Base-by-base conservation (phyloP, 2,888 invertebrate genomes). In the Hololepta plana region DNA sequence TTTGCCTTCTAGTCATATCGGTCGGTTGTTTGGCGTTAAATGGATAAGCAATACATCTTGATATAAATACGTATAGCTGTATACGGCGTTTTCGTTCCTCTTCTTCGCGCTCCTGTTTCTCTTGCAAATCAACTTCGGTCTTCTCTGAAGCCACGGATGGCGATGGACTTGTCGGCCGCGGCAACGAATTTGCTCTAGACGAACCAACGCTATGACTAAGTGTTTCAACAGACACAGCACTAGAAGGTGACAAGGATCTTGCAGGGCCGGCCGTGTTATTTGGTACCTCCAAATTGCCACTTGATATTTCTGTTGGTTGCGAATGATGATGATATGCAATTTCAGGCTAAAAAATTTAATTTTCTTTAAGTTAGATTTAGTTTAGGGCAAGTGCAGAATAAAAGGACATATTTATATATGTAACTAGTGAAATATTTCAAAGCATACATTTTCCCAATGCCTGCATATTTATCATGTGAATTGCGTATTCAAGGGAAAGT, bases 1-100 rank as follows among this genome's bases (percentile, higher is more conserved):
- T 79, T 52, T 93, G 91, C 35, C 96, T 64, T 45, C 84, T 67
- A 2, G 90, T 90, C 91, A 96, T 90, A 53, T 99, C 98, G 4
- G 91, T 93, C 1, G 93, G 91, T 52, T 96, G 96, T 58, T 98
- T 98, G 7, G 95, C 93, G 59, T 96, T 99, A 63, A 98, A 98
- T 4, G 96, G 96, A 60, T 98, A 96, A 4, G 98, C 90, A 47
- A 95, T 75, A 58, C 95, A 93, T 50, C 96, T 68, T 37, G 95
- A 90, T 38, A 98, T 87, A 55, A 98, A 98, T 37, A 99, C 96
- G 59, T 98, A 98, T 20, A 98, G 61, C 53, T 98, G 98, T 31
- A 98, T 72, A 33, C 88, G 72, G 33, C 79, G 72, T 53, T 95
- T 95, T 35, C 93, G 72, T 45, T 95, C 91, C 49, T 95, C 95